A percentile compares a stretch with the other conserved stretches of the same genome.
Evolutionary conservation across 2,797 vertebrate species (phyloP).

Genomic region (Enteromius viviparus): DNA sequence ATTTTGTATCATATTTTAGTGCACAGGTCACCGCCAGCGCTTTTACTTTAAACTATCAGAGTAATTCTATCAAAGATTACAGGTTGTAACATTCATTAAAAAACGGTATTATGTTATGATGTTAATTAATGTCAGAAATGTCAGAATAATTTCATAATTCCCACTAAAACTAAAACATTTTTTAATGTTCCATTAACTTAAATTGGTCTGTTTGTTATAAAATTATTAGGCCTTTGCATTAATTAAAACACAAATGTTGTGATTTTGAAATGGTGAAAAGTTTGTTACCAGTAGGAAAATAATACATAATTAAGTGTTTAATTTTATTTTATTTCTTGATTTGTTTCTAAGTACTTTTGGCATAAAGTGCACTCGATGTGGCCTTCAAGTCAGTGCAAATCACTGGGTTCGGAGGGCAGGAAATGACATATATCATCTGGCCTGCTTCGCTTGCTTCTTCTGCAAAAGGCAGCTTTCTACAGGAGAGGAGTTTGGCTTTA

Average conservation of each 20-base stretch:
- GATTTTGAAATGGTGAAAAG: background rate
- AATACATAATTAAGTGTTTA: background rate
- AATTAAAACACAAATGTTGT: background rate
- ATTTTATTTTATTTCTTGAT: background rate
- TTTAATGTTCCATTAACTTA: too few species aligned
- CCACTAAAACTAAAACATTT: too few species aligned
- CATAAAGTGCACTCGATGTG: slow-evolving; percentile 94
- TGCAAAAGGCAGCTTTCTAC: slow-evolving; percentile 97
- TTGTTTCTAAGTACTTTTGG: slow-evolving; percentile 86
- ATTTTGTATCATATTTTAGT: background rate
- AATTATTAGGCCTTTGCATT: too few species aligned
- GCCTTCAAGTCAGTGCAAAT: slow-evolving; percentile 93
- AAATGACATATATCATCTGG: slow-evolving; percentile 93
- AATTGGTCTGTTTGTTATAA: too few species aligned
- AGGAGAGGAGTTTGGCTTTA: slow-evolving; percentile 94
- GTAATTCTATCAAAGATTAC: too few species aligned
- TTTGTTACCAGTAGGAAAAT: background rate
- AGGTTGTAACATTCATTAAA: too few species aligned
- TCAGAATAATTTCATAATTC: too few species aligned
- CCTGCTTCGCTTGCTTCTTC: slow-evolving; percentile 95
- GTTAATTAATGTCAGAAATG: too few species aligned
- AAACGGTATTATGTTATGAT: too few species aligned
- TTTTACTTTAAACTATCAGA: too few species aligned
- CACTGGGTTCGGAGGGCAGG: slow-evolving; percentile 96
- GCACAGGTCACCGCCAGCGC: background rate